Conservation (phyloP, 2,797 vertebrate genomes). For the Crocodylus rhombifer region DNA sequence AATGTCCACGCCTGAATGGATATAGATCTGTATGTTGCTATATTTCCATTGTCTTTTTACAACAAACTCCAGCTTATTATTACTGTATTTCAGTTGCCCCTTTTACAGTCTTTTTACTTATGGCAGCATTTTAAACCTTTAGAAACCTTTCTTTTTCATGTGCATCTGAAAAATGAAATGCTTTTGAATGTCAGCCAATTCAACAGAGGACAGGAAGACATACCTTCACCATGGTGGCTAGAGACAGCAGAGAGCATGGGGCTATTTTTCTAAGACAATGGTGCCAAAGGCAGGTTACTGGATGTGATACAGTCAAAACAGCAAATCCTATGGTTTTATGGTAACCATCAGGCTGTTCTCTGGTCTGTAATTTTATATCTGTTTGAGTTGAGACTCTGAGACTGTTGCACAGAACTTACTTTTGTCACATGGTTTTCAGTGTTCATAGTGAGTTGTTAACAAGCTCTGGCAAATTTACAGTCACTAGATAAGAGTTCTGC, state of each 20-base stretch:
- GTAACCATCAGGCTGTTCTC: constrained; percentile 75
- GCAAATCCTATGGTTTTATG: constrained; percentile 58
- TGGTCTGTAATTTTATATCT: constrained; percentile 70
- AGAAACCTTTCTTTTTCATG: constrained; percentile 46
- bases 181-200: constrained; percentile 53
- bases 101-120: constrained; percentile 32
- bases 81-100: neutral
- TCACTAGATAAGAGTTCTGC: constrained; percentile 71
- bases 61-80: neutral
- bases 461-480: constrained; percentile 74
- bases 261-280: constrained; percentile 61
- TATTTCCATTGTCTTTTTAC: too few relatives aligned
- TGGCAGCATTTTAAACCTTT: constrained; percentile 51
- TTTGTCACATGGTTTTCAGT: constrained; percentile 69
- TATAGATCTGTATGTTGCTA: too few relatives aligned
- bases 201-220: constrained; percentile 45
- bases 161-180: constrained; percentile 13
- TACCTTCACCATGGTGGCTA: constrained; percentile 38
- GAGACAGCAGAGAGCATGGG: constrained; percentile 43
- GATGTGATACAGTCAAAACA: constrained; percentile 76
- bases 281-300: constrained; percentile 74
- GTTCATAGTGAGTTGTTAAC: constrained; percentile 71
- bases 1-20: neutral
- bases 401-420: constrained; percentile 64
- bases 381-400: constrained; percentile 52